Percentiles rank a stretch among this genome's conserved stretches.
Conservation (phyloP, 2,888 invertebrate species). For the Phaedon cochleariae region DNA sequence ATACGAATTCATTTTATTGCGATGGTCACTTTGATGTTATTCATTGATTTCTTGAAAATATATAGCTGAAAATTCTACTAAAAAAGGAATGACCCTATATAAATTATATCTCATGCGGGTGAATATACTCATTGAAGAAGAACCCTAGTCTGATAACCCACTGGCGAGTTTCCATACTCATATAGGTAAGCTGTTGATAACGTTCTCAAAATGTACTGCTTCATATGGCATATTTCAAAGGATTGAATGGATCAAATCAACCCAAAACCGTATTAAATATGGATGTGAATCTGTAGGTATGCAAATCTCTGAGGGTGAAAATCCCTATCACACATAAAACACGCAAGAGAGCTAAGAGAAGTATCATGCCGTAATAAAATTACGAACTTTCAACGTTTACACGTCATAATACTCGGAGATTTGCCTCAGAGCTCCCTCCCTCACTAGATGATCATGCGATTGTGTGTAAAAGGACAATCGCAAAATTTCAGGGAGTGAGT, state of each 20-base stretch:
- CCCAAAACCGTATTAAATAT: background rate
- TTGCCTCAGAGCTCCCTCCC: constrained; percentile 1
- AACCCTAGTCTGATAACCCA: too few species aligned
- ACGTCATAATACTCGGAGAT: constrained; percentile 42
- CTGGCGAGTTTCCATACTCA: too few species aligned
- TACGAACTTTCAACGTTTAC: constrained; percentile 45
- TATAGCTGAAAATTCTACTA: too few species aligned
- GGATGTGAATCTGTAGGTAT: constrained; percentile 27
- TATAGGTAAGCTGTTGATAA: too few species aligned
- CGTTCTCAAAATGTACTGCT: too few species aligned
- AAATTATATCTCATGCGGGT: too few species aligned
- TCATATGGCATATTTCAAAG: too few species aligned
- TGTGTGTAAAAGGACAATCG: constrained; percentile 32
- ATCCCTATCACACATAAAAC: constrained; percentile 29
- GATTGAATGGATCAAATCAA: background rate
- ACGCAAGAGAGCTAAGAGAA: constrained; percentile 29
- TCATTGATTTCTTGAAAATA: too few species aligned
- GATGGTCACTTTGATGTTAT: too few species aligned
- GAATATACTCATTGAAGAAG: too few species aligned
- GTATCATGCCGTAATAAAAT: constrained; percentile 40
- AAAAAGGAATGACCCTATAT: too few species aligned
- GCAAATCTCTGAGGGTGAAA: constrained; percentile 28
- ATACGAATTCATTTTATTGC: too few species aligned
- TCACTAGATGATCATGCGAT: constrained; percentile 24
- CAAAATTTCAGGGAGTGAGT: constrained; percentile 29